Evolutionary conservation across 2,113 vertebrate species (phyloP), one percentile per base, ranked within the genome.

Genomic region (Oostethus manadensis): DNA sequence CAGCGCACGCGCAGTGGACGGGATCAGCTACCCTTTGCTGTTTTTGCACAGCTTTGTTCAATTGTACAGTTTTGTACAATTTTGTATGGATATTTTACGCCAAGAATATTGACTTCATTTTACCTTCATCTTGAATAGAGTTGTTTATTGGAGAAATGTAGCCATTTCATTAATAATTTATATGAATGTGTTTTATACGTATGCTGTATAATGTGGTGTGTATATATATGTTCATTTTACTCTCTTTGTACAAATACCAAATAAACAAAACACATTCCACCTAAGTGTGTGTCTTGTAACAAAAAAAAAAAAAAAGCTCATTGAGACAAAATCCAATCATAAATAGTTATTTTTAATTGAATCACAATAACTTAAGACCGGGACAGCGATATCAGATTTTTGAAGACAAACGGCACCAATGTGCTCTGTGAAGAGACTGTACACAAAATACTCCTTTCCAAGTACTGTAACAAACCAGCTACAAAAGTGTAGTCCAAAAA

Each of bases 291-390:
- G 16, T 49, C 21, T 18, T 14, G 56, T 23, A n/a, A 29, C 26
- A 29, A 18, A 18, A 29, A 13, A 21, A 18, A 57, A 38, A 23
- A 43, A 15, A 33, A n/a, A n/a, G n/a, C n/a, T n/a, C n/a, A n/a
- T n/a, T n/a, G 43, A 65, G 17, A 68, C 48, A 44, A 64, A 54
- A 57, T 70, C 70, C 60, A 80, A 48, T 73, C 72, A 83, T 97
- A 98, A 97, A 97, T 97, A 97, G 93, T 92, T 92, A 93, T 86
- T 83, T 92, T 97, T 97, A 98, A 97, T 97, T 98, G 89, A 92
- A 92, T 94, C 91, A 92, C 92, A 93, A 98, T 98, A 98, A 98
- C 93, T 98, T 98, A 98, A 96, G 93, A 96, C 93, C 89, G 92
- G 90, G 93, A 96, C 93, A 96, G 93, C 93, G 92, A 93, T 93